These are phyloP conservation scores for Brachystomella parvula DNA, from an alignment of 1,140 invertebrate species.

Conservation along the genomic window DNA sequence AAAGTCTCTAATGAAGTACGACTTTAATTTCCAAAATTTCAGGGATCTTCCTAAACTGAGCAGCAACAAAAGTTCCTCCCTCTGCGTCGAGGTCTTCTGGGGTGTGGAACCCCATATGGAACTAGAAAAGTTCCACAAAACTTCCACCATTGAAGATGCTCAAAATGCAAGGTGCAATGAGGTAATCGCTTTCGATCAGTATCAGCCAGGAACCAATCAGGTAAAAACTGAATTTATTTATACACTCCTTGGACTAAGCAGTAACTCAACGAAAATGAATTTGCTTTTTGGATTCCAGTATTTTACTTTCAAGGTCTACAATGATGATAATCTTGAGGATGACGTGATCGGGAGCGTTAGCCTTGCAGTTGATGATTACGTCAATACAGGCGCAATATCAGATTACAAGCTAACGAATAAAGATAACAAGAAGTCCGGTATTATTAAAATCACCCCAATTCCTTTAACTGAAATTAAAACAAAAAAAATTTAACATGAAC, in stretches of 20 bases:
- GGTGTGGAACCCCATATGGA: neutral
- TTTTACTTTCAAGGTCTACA: slow-evolving; percentile 1
- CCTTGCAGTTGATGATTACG: neutral
- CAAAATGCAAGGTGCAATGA: neutral
- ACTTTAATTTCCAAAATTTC: neutral
- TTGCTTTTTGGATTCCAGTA: neutral
- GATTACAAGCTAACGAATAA: neutral
- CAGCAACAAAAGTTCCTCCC: neutral
- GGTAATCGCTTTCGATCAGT: neutral
- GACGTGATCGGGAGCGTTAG: neutral
- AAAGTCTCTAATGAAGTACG: neutral
- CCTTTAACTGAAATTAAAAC: neutral
- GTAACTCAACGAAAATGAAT: neutral
- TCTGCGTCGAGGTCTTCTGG: neutral
- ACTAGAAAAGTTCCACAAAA: neutral
- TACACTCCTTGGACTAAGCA: neutral
- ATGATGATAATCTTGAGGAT: neutral
- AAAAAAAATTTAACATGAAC: no score
- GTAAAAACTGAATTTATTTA: neutral
- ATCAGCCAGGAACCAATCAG: neutral
- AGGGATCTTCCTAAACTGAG: neutral
- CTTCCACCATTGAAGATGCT: neutral
- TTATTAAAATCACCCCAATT: neutral
- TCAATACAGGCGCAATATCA: neutral
- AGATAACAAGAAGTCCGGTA: neutral